phyloP scores from a whole-genome alignment of 2,888 invertebrate genomes.

The Hemithea aestivaria region DNA sequence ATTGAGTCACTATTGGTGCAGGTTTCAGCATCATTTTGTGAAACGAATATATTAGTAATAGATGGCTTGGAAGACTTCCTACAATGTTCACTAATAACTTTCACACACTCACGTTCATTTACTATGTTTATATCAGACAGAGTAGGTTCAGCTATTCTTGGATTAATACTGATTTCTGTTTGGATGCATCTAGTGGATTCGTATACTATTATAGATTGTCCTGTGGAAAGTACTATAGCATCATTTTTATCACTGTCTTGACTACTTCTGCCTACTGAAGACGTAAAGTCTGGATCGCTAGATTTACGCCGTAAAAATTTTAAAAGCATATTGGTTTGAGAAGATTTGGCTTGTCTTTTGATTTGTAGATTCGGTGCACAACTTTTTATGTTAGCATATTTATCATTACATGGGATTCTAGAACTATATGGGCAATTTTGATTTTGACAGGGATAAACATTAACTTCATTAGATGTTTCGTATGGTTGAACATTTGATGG shows the following conservation, averaged over 20 bases:
- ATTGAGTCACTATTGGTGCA: constrained; percentile 6
- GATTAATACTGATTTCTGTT: constrained; percentile 68
- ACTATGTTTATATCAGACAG: constrained; percentile 59
- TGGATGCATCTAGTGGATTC: constrained; percentile 61
- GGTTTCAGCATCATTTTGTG: constrained; percentile 7
- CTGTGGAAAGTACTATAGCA: constrained; percentile 10
- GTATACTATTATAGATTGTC: constrained; percentile 26
- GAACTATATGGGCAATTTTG: constrained; percentile 7
- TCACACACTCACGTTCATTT: constrained; percentile 41
- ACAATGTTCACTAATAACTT: constrained; percentile 45
- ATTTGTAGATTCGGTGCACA: constrained; percentile 1
- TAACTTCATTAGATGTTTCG: constrained; percentile 19
- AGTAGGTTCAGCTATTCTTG: constrained; percentile 60
- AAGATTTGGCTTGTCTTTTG: constrained; percentile 46
- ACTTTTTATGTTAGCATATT: background rate
- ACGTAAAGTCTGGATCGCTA: constrained; percentile 29
- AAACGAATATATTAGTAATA: constrained; percentile 17
- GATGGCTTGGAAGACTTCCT: constrained; percentile 34
- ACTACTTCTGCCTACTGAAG: constrained; percentile 13
- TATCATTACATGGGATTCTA: constrained; percentile 5
- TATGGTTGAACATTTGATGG: constrained; percentile 35
- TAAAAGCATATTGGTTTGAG: constrained; percentile 54
- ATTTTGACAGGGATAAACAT: constrained; percentile 13
- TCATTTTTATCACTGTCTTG: constrained; percentile 6
- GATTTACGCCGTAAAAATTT: constrained; percentile 34